Evolutionary conservation across 2,113 vertebrate genomes (phyloP), one percentile per base, ranked within the genome.

Genomic region (Mustelus asterias): DNA sequence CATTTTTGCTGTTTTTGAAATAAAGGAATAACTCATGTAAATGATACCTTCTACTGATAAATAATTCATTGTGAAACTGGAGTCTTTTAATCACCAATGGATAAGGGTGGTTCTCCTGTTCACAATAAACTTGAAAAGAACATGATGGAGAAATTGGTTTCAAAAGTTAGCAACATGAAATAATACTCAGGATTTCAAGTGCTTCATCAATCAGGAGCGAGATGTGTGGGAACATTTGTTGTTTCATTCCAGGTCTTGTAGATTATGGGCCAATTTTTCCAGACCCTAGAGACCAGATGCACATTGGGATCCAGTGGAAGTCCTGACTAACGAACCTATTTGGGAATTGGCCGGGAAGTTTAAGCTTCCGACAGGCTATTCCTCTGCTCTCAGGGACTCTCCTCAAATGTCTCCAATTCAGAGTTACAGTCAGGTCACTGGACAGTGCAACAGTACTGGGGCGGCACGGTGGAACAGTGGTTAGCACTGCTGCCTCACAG

Each of bases 31-130:
- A 44, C 37, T 83, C 14, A 14, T 6, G n/a, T 83, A 83, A 20
- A 58, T 60, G 86, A 33, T 58, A 89, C 54, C 54, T 14, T 60
- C 88, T 16, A 26, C 37, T 94, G 33, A 13, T 94, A 94, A 94
- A 94, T 94, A 26, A 92, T 92, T 92, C 29, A 92, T 29, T 65
- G 89, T 92, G 65, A 14, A 70, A 94, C n/a, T 24, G 65, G 63
- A 26, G 92, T 41, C 10, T 69, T 44, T 69, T 94, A 41, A 14
- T 6, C 60, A 93, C 14, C 16, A 26, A 69, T 22, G 9, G 90
- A 69, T 41, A 65, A 26, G n/a, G 2, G 18, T 94, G 20, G n/a
- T 6, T 67, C 37, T 94, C 20, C 67, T 37, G 20, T 24, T 65
- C 29, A 58, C 26, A 65, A 93, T 37, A 63, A 93, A 22, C 90